Percentiles rank a stretch among this genome's conserved stretches.
These are phyloP conservation scores for Mesopsocus fuscifrons DNA, from an alignment of 2,888 invertebrate genomes.

Conservation along the genomic window DNA sequence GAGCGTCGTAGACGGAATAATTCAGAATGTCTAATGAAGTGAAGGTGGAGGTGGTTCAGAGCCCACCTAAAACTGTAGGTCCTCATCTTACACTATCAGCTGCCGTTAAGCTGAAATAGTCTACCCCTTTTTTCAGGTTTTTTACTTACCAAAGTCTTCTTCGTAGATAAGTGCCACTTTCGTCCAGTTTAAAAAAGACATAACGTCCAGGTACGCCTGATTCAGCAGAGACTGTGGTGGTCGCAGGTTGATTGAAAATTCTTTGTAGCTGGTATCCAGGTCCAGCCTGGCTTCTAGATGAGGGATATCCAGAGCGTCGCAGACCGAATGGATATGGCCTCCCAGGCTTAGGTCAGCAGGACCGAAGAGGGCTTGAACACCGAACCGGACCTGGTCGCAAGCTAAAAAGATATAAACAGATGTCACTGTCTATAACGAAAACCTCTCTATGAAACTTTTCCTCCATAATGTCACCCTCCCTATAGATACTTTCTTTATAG, in stretches of 20 bases:
- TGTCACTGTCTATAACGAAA: too few relatives aligned
- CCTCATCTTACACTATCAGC: too few relatives aligned
- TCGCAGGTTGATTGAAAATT: conserved; percentile 74
- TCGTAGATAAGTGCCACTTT: conserved; percentile 86
- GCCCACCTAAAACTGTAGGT: too few relatives aligned
- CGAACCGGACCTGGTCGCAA: conserved; percentile 61
- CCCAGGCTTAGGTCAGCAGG: conserved; percentile 68
- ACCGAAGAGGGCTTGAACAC: conserved; percentile 75
- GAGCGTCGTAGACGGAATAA: too few relatives aligned
- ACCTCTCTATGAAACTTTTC: too few relatives aligned
- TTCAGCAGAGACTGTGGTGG: conserved; percentile 69
- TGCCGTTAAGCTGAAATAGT: too few relatives aligned
- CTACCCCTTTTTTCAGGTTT: too few relatives aligned
- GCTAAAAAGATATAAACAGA: conserved; percentile 35
- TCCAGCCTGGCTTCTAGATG: conserved; percentile 62
- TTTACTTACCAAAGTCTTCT: conserved; percentile 66
- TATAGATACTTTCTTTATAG: too few relatives aligned
- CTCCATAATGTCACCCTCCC: too few relatives aligned
- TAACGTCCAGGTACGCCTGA: conserved; percentile 66
- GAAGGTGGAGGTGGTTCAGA: too few relatives aligned
- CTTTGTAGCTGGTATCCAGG: conserved; percentile 39
- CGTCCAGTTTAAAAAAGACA: conserved; percentile 80
- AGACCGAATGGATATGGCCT: conserved; percentile 71
- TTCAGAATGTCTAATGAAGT: too few relatives aligned
- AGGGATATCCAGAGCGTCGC: conserved; percentile 75